A percentile compares a stretch with the other conserved stretches of the same genome.
phyloP scores from a whole-genome alignment of 1,140 invertebrate genomes.

The Heliothis virescens region DNA sequence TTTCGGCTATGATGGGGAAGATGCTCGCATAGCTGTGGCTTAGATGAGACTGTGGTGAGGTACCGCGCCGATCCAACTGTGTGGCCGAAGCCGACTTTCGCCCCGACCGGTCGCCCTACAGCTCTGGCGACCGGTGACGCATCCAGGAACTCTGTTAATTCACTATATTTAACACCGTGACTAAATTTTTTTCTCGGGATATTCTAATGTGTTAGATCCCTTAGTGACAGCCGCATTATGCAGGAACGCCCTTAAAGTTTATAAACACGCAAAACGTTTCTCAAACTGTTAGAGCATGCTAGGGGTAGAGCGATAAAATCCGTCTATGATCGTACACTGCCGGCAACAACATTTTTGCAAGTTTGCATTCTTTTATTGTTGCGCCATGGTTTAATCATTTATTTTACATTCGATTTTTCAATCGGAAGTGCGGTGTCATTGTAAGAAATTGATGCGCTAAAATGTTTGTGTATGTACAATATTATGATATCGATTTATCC shows the following conservation, averaged over 20 bases:
- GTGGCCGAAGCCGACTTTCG: conserved; percentile 81
- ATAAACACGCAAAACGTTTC: background rate
- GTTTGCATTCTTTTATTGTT: conserved; percentile 63
- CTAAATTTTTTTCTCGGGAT: conserved; percentile 54
- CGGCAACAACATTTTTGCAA: conserved; percentile 66
- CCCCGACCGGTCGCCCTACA: conserved; percentile 84
- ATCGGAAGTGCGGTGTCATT: conserved; percentile 44
- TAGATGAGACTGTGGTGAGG: conserved; percentile 84
- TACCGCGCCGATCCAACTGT: conserved; percentile 76
- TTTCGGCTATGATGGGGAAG: conserved; percentile 84
- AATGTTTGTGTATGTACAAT: conserved; percentile 49
- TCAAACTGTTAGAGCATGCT: background rate
- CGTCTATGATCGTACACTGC: conserved; percentile 69
- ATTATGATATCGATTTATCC: conserved; percentile 12
- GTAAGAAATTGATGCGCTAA: conserved; percentile 47
- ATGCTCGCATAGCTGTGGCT: conserved; percentile 85
- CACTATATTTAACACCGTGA: conserved; percentile 65
- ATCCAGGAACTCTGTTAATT: conserved; percentile 80
- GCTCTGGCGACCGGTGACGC: conserved; percentile 75
- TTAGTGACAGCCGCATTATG: conserved; percentile 10
- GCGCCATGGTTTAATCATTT: conserved; percentile 48
- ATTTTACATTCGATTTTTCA: conserved; percentile 32
- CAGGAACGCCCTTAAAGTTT: background rate
- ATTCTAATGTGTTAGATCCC: conserved; percentile 23
- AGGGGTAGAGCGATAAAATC: conserved; percentile 54